Percentiles rank a stretch among this genome's conserved stretches.
Conservation (phyloP, 1,140 invertebrate genomes). For the Polypedilum pembai region DNA sequence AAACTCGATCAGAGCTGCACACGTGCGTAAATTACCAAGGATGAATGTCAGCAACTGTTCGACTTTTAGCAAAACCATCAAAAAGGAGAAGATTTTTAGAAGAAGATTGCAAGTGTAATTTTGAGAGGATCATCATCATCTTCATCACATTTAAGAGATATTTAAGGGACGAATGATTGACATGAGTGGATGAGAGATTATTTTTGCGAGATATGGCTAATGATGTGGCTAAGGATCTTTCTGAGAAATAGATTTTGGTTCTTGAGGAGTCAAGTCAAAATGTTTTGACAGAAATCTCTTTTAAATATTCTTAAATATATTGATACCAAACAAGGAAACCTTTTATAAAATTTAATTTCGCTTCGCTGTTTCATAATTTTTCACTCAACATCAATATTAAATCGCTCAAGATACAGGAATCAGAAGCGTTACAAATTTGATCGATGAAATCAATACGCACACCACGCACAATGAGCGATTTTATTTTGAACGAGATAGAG, state of each 20-base stretch:
- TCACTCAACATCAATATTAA: background rate
- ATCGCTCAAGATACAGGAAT: background rate
- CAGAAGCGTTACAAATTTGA: constrained; percentile 17
- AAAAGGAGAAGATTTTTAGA: background rate
- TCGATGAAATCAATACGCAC: background rate
- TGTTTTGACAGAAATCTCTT: background rate
- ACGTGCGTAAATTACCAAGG: constrained; percentile 2
- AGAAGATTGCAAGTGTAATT: background rate
- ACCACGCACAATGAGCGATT: background rate
- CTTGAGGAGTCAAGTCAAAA: background rate
- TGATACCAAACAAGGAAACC: background rate
- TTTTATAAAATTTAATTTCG: background rate
- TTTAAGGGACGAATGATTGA: no score
- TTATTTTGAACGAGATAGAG: background rate
- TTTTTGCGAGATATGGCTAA: no score
- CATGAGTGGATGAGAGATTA: no score
- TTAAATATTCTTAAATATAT: no score
- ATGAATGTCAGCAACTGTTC: constrained; percentile 1
- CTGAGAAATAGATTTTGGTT: no score
- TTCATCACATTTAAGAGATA: no score
- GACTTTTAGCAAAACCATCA: background rate
- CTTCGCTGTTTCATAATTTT: background rate
- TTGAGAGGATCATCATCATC: background rate
- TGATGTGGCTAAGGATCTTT: no score
- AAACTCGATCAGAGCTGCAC: background rate